Conservation (phyloP, 2,113 vertebrate genomes). For the Nymphicus hollandicus region DNA sequence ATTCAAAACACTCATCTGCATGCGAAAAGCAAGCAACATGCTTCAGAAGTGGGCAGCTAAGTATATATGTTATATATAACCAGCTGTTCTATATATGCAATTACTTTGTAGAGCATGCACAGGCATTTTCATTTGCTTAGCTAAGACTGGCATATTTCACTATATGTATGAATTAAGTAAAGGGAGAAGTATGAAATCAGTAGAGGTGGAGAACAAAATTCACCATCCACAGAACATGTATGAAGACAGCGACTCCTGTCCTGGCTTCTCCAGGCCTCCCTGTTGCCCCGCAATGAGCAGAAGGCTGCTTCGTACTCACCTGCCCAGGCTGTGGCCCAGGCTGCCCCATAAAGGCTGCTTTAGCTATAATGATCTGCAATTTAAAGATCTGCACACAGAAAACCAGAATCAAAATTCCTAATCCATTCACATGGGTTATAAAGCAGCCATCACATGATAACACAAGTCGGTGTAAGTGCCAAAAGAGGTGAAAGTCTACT, state of each 20-base stretch:
- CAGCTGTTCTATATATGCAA: background rate
- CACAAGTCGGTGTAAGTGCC: fast-evolving
- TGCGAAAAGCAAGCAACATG: background rate
- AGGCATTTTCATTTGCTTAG: background rate
- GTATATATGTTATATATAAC: background rate
- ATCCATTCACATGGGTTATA: background rate
- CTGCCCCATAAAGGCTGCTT: background rate
- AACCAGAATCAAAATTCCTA: background rate
- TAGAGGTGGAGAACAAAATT: background rate
- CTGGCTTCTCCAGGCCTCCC: background rate
- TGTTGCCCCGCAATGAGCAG: background rate
- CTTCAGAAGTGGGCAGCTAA: background rate
- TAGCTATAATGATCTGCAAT: background rate
- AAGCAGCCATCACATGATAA: background rate
- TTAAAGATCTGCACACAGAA: background rate
- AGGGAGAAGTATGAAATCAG: background rate
- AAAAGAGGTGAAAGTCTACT: background rate
- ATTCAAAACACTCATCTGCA: background rate
- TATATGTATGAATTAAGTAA: background rate
- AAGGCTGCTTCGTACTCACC: background rate
- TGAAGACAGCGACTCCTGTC: background rate
- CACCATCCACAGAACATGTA: background rate
- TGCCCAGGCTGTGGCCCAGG: background rate
- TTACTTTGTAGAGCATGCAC: background rate
- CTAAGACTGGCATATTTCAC: background rate